A percentile compares a stretch with the other conserved stretches of the same genome.
phyloP scores from a whole-genome alignment of 2,888 invertebrate species.

The Pomacea canaliculata region DNA sequence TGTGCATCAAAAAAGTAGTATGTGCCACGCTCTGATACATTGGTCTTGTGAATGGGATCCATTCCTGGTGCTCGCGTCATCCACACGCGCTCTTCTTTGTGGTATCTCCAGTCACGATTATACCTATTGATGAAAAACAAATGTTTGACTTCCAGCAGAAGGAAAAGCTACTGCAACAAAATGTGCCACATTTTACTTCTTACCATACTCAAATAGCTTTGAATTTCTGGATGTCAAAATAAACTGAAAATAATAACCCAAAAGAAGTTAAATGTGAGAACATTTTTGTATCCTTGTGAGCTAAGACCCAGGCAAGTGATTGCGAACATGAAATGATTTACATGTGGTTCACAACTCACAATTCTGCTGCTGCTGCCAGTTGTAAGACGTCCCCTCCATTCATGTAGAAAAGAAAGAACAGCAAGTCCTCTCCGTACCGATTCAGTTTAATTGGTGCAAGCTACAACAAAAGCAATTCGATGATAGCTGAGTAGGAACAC shows the following conservation, averaged over 20 bases:
- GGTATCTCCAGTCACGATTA: conserved; percentile 99
- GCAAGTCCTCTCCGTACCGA: conserved; percentile 97
- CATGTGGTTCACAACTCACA: conserved; percentile 76
- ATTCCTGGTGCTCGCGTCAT: conserved; percentile 97
- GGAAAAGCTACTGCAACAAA: neutral
- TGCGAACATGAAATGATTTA: too few relatives aligned
- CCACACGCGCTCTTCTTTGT: conserved; percentile 99
- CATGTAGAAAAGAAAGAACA: conserved; percentile 99
- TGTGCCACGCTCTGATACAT: conserved; percentile 96
- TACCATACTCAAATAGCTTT: neutral
- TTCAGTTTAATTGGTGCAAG: conserved; percentile 92
- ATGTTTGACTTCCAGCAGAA: neutral
- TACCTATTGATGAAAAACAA: conserved; percentile 77
- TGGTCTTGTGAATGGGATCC: conserved; percentile 93
- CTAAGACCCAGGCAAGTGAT: too few relatives aligned
- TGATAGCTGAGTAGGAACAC: neutral
- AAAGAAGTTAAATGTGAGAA: too few relatives aligned
- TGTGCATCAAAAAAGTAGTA: conserved; percentile 99
- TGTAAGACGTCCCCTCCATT: conserved; percentile 98
- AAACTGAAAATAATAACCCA: too few relatives aligned
- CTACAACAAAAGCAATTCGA: conserved; percentile 31
- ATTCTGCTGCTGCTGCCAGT: conserved; percentile 94
- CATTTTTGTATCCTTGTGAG: too few relatives aligned
- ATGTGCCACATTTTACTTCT: neutral
- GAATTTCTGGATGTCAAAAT: too few relatives aligned